A percentile compares a stretch with the other conserved stretches of the same genome.
These are phyloP conservation scores for Bucorvus abyssinicus DNA, from an alignment of 2,797 vertebrate species.

Conservation along the genomic window DNA sequence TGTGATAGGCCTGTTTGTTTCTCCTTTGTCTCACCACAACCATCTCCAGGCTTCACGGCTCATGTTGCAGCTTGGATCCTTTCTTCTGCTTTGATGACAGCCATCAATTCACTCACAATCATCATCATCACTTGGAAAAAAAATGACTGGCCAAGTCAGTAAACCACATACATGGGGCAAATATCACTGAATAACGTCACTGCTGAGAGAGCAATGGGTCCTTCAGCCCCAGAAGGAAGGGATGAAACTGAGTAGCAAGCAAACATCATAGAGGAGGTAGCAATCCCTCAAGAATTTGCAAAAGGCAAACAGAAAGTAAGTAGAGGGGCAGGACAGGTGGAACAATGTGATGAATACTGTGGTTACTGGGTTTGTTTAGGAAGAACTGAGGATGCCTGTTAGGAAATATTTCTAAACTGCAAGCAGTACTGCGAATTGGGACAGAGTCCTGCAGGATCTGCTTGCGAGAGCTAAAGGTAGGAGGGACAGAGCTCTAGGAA, in stretches of 20 bases:
- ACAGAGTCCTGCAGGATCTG: not conserved
- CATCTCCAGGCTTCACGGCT: not conserved
- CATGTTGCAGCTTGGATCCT: not conserved
- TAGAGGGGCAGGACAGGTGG: not conserved
- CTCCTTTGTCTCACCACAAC: not conserved
- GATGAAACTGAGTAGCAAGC: not conserved
- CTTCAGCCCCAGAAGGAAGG: not conserved
- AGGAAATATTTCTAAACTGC: not conserved
- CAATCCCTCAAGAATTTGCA: not conserved
- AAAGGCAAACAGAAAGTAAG: not conserved
- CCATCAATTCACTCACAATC: not conserved
- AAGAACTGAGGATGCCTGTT: not conserved
- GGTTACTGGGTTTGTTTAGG: not conserved
- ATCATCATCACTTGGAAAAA: not conserved
- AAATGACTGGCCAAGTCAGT: not conserved
- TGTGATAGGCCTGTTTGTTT: not conserved
- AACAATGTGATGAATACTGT: not conserved
- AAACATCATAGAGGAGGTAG: not conserved
- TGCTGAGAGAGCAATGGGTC: not conserved
- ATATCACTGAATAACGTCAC: not conserved
- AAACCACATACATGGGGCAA: not conserved
- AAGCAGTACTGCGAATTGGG: not conserved
- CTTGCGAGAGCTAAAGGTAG: not conserved
- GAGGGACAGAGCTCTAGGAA: not conserved
- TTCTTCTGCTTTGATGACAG: not conserved